A percentile compares a stretch with the other conserved stretches of the same genome.
Conservation (phyloP, 1,140 invertebrate species). For the Drosophila watanabei region DNA sequence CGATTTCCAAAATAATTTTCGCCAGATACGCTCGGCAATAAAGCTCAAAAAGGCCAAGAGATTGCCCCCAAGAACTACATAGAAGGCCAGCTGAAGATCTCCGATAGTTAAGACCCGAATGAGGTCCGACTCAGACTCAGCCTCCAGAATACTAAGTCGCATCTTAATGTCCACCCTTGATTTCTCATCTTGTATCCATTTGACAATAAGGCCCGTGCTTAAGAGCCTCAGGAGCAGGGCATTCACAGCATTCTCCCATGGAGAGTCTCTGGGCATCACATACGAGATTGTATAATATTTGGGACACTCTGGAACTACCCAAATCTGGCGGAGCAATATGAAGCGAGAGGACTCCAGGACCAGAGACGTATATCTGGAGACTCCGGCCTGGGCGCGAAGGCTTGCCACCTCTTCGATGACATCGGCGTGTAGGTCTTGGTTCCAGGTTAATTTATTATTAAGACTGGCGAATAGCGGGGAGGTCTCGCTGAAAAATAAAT, state of each 20-base stretch:
- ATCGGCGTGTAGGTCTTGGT: constrained; percentile 62
- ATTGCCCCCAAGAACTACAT: constrained; percentile 71
- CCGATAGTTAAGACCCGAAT: constrained; percentile 66
- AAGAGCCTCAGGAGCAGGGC: constrained; percentile 62
- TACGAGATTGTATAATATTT: constrained; percentile 84
- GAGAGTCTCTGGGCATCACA: constrained; percentile 73
- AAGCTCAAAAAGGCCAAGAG: constrained; percentile 47
- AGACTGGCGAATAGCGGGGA: constrained; percentile 73
- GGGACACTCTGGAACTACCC: constrained; percentile 82
- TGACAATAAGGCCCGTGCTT: constrained; percentile 67
- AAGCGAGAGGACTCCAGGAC: constrained; percentile 67
- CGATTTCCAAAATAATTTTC: neutral
- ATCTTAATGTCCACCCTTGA: constrained; percentile 41
- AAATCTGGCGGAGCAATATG: constrained; percentile 54
- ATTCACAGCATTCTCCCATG: constrained; percentile 76
- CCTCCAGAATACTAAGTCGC: constrained; percentile 21
- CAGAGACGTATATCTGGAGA: constrained; percentile 67
- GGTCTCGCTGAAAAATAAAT: constrained; percentile 81
- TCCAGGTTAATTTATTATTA: constrained; percentile 74
- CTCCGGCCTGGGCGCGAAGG: constrained; percentile 65
- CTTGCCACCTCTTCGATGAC: constrained; percentile 66
- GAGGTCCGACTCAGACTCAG: constrained; percentile 27
- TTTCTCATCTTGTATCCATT: constrained; percentile 75
- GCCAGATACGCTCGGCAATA: constrained; percentile 49
- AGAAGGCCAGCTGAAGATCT: constrained; percentile 79